Evolutionary conservation across 2,797 vertebrate species (phyloP), one percentile per base, ranked within the genome.

Genomic region (Harpagifer antarcticus): DNA sequence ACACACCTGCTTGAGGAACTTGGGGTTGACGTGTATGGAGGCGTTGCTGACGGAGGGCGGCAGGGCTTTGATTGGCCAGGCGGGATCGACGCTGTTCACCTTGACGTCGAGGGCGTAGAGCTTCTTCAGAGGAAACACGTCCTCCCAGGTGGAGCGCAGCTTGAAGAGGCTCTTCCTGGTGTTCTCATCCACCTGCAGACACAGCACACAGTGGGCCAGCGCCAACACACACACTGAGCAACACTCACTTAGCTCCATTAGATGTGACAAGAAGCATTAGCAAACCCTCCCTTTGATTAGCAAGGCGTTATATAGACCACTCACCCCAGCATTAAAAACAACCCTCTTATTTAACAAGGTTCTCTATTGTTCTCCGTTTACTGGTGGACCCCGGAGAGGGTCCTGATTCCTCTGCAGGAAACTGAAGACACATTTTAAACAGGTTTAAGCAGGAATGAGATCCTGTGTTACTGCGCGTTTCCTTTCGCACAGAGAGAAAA

Each of bases 151-250:
- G 17, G 98, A 99, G 68, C 98, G 97, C 79, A 99, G 96, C 89
- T 99, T 99, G 97, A 97, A 99, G 91, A 99, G 96, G 95, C 96
- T 98, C 96, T 99, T 99, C 89, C 98, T 96, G 91, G 97, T 99
- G 96, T 96, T 99, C 92, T 99, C 98, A 90, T 99, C 98, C 96
- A 99, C 98, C 98, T 99, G 96, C 91, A 92, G 95, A 96, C 91
- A 96, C 90, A 96, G 86, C 95, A 95, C 95, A 96, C 84, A 92
- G 92, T 96, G 95, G 92, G 93, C 90, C 94, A 95, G 31, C 57
- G 78, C 69, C 33, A 37, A 37, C 33, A 37, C 33, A 37, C 33
- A 37, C 33, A 7, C 33, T 1, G 33, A 8, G 33, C 33, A 37
- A 37, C 33, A 37, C 33, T 9, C 6, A 37, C 8, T 37, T 37